Percentiles rank a stretch among this genome's conserved stretches.
These are phyloP conservation scores for Odontamblyopus lacepedii DNA, from an alignment of 2,797 vertebrate species.

Conservation along the genomic window DNA sequence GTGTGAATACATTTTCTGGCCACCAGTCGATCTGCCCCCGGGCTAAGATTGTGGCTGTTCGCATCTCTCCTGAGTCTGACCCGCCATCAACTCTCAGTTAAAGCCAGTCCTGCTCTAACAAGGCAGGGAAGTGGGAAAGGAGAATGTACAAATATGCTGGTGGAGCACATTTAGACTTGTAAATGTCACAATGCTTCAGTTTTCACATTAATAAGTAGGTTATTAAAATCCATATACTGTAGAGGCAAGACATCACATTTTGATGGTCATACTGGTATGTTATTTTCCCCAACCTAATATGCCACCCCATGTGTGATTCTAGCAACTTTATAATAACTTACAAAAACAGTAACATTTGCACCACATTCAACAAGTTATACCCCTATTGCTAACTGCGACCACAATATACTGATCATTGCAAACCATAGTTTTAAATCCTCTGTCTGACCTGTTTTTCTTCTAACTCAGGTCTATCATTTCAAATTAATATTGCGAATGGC, in stretches of 20 bases:
- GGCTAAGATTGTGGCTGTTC: constrained; percentile 81
- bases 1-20: constrained; percentile 81
- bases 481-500: neutral
- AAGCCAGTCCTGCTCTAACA: constrained; percentile 62
- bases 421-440: too few species aligned
- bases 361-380: neutral
- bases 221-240: neutral
- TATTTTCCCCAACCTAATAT: neutral
- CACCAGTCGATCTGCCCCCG: constrained; percentile 80
- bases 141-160: constrained; percentile 14
- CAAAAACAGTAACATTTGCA: neutral
- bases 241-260: neutral
- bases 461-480: neutral
- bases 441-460: too few species aligned
- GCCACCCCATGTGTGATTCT: neutral
- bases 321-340: neutral
- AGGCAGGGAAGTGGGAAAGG: constrained; percentile 24
- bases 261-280: neutral
- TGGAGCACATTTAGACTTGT: constrained; percentile 1
- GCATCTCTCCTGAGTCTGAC: constrained; percentile 73
- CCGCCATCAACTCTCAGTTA: constrained; percentile 71
- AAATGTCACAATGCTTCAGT: neutral
- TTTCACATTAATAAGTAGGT: neutral
- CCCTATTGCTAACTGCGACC: neutral
- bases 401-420: neutral